These are phyloP conservation scores for Triplophysa rosa DNA, from an alignment of 2,113 vertebrate genomes.

Conservation along the genomic window DNA sequence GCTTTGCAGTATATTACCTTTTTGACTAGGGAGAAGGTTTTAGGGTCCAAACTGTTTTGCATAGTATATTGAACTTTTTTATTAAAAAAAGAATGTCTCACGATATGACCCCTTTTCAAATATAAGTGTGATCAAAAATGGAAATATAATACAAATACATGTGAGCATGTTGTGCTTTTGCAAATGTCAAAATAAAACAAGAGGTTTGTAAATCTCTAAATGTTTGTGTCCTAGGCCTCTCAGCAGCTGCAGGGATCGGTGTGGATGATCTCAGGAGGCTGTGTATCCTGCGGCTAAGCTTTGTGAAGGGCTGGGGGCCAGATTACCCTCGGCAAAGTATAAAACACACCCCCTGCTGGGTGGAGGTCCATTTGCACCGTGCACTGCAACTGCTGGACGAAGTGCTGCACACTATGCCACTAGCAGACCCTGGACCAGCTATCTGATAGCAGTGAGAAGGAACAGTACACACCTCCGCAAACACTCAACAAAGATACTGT, in stretches of 20 bases:
- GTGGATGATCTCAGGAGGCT: slow-evolving; percentile 76
- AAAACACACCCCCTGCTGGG: slow-evolving; percentile 81
- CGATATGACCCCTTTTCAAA: too few species aligned
- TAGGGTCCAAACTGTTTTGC: too few species aligned
- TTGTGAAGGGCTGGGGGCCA: slow-evolving; percentile 81
- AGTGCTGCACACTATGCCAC: slow-evolving; percentile 79
- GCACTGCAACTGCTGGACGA: slow-evolving; percentile 80
- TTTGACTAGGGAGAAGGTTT: too few species aligned
- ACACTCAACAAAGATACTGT: slow-evolving; percentile 44
- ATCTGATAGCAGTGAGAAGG: slow-evolving; percentile 59
- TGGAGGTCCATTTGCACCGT: slow-evolving; percentile 78
- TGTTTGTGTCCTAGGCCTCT: slow-evolving; percentile 66
- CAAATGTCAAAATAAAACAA: too few species aligned
- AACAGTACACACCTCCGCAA: slow-evolving; percentile 27
- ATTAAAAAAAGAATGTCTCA: too few species aligned
- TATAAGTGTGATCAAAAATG: too few species aligned
- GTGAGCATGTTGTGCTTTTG: too few species aligned
- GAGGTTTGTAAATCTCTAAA: not conserved
- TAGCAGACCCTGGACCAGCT: slow-evolving; percentile 71
- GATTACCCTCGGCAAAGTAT: slow-evolving; percentile 80
- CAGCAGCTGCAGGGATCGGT: slow-evolving; percentile 75
- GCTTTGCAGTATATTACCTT: too few species aligned
- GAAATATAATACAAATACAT: too few species aligned
- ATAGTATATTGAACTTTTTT: too few species aligned
- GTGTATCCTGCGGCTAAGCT: slow-evolving; percentile 78